Percentiles rank a stretch among this genome's conserved stretches.
Conservation (phyloP, 2,113 vertebrate species). For the Todiramphus chloris region DNA sequence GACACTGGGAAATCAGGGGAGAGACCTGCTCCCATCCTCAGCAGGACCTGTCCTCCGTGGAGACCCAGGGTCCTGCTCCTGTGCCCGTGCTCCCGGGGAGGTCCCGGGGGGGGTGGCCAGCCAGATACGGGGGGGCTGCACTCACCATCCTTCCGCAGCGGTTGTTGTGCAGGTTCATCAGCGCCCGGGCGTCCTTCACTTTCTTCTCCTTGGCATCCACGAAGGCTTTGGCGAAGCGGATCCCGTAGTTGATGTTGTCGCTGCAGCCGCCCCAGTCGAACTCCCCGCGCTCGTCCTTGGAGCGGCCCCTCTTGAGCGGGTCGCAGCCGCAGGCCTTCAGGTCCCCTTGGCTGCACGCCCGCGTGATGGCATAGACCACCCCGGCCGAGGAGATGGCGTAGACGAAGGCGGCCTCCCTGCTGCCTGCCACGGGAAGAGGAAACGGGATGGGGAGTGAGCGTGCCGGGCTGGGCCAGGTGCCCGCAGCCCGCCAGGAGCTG, state of each 20-base stretch:
- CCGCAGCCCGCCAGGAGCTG: rapidly evolving
- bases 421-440: constrained; percentile 75
- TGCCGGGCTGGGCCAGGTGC: rapidly evolving
- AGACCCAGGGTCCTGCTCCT: background rate
- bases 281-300: constrained; percentile 86
- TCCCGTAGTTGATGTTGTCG: constrained; percentile 96
- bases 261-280: constrained; percentile 99
- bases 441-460: background rate
- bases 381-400: constrained; percentile 97
- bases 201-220: constrained; percentile 96
- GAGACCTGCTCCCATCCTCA: background rate
- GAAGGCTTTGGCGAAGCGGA: constrained; percentile 94
- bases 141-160: constrained; percentile 95
- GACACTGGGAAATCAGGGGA: background rate
- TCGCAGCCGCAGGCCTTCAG: constrained; percentile 93
- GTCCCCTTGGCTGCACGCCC: constrained; percentile 95
- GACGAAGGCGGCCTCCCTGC: constrained; percentile 95
- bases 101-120: rapidly evolving
- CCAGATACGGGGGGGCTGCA: background rate
- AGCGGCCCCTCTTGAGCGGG: constrained; percentile 88
- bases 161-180: constrained; percentile 99
- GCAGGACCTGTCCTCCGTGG: rapidly evolving
- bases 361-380: constrained; percentile 93
- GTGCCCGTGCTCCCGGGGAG: rapidly evolving
- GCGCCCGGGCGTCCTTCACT: constrained; percentile 92